Evolutionary conservation across 1,140 invertebrate species (phyloP), one percentile per base, ranked within the genome.

Genomic region (Papilio polyxenes): DNA sequence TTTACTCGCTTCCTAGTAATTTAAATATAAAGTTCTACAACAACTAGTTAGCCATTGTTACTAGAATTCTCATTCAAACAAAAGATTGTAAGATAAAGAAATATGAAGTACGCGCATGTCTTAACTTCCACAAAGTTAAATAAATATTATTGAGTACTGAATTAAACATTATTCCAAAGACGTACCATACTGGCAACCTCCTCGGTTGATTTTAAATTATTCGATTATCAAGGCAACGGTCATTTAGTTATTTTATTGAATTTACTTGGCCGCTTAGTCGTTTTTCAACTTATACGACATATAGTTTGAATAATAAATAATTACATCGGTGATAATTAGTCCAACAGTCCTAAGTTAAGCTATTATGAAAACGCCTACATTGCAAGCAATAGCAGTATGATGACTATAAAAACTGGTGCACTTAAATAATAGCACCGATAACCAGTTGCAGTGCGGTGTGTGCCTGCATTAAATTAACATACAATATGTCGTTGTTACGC

Each of bases 401-500:
- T 31, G 23, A 31, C 23, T 13, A 37, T 37, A 72, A 72, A 72
- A 72, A 72, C 65, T 72, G 13, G 62, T 31, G 31, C 31, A 72
- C 23, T 72, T 72, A 72, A 72, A 37, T 37, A 37, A 20, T 31
- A 31, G 23, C 31, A 72, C 4, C 13, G 9, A 37, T 72, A 72
- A 72, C 31, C 11, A 31, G 31, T 72, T 69, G 65, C 65, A 37
- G 31, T 65, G 23, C 62, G 20, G 10, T 65, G 10, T 65, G 62
- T 31, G 20, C 20, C 23, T 69, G 10, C 31, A 40, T 72, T 72
- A 69, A 37, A 69, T 69, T 69, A 72, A 72, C 65, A 69, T 69
- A 69, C 65, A 72, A 72, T 56, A 56, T 72, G 23, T 65, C 62
- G 31, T 65, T 65, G 62, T 65, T 65, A 31, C 13, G 62, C 23